A percentile compares a stretch with the other conserved stretches of the same genome.
These are phyloP conservation scores for Choloepus hoffmanni DNA, from an alignment of 2,113 vertebrate genomes.

Conservation along the genomic window DNA sequence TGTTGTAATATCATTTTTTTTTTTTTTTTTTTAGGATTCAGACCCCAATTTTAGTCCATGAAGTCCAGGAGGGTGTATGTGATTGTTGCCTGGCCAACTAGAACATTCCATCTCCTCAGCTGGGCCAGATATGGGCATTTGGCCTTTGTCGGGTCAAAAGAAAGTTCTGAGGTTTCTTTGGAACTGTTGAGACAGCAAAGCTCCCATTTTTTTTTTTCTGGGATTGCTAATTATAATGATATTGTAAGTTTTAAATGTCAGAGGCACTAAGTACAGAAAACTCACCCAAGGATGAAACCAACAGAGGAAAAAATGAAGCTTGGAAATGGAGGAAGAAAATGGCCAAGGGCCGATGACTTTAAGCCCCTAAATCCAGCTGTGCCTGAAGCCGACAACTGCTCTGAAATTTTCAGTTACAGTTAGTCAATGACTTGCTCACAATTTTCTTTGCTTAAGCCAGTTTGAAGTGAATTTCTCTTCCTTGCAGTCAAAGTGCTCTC, in stretches of 20 bases:
- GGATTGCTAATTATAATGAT: neutral
- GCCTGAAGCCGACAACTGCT: neutral
- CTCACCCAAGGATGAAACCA: neutral
- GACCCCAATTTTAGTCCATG: neutral
- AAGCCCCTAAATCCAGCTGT: neutral
- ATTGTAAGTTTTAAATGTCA: neutral
- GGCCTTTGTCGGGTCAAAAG: neutral
- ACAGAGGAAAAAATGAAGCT: neutral
- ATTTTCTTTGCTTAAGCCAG: neutral
- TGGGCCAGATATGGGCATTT: neutral
- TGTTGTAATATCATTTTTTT: neutral
- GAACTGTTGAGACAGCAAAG: neutral
- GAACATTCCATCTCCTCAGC: neutral
- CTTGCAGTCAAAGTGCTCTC: neutral
- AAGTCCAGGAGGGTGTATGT: neutral
- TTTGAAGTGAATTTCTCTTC: neutral
- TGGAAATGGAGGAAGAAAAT: neutral
- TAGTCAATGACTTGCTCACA: neutral
- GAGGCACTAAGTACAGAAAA: neutral
- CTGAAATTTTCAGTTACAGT: neutral
- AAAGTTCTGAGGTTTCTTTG: neutral
- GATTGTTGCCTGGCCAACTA: neutral
- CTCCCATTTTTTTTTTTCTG: neutral
- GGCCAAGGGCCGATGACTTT: neutral
- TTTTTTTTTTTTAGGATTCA: neutral